A percentile compares a stretch with the other conserved stretches of the same genome.
Conservation (phyloP, 2,797 vertebrate genomes). For the Pangasius sanitwongsei region DNA sequence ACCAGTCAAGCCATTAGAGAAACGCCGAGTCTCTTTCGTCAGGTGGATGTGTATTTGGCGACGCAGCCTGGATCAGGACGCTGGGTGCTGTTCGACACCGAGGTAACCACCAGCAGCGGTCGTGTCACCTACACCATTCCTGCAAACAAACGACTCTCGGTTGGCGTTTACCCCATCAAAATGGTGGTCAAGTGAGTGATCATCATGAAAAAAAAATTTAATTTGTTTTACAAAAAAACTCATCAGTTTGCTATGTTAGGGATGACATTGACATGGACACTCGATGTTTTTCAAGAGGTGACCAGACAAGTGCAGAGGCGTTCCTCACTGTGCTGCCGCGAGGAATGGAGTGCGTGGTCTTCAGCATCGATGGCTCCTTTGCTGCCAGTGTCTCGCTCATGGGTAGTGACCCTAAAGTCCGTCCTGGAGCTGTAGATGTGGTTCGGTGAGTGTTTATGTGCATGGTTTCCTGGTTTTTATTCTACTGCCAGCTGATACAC, state of each 20-base stretch:
- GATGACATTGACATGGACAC: background rate
- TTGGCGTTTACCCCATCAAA: constrained; percentile 85
- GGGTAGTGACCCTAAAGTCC: constrained; percentile 98
- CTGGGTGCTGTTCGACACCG: constrained; percentile 85
- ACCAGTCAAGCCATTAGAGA: no score
- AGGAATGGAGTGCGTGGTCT: constrained; percentile 95
- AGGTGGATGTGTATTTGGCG: constrained; percentile 89
- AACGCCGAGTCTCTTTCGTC: constrained; percentile 22
- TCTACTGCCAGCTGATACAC: background rate
- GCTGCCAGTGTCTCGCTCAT: constrained; percentile 99
- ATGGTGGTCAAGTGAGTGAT: constrained; percentile 84
- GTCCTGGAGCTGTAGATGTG: constrained; percentile 95
- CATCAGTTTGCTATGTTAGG: background rate
- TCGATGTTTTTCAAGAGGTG: constrained; percentile 77
- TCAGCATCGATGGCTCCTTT: constrained; percentile 98
- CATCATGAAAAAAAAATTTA: background rate
- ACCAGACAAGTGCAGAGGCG: constrained; percentile 96
- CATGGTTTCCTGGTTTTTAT: background rate
- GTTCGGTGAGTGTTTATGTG: constrained; percentile 82
- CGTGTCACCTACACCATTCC: constrained; percentile 82
- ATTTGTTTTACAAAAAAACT: no score
- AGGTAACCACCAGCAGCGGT: constrained; percentile 84
- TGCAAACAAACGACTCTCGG: constrained; percentile 76
- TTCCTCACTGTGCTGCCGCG: constrained; percentile 93
- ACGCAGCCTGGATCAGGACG: constrained; percentile 80